Evolutionary conservation across 2,113 vertebrate genomes (phyloP).

Genomic region (Rhynchopsitta pachyrhyncha): DNA sequence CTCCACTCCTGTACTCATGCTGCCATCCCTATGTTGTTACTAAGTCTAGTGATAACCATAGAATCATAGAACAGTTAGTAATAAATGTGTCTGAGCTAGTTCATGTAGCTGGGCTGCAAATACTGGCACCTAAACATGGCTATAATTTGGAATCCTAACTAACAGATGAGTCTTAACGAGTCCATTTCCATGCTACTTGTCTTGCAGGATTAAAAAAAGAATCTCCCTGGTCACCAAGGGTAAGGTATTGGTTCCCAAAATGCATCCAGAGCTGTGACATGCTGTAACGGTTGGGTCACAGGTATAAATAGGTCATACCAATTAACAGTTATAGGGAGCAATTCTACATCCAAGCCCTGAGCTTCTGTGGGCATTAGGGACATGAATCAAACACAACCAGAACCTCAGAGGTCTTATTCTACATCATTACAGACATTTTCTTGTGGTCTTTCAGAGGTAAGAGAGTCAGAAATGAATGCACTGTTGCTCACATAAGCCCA

Average conservation of each 20-base stretch:
- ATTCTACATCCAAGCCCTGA: neutral
- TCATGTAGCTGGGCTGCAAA: neutral
- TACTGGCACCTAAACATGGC: neutral
- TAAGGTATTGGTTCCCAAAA: neutral
- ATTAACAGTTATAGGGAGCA: neutral
- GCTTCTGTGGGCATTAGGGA: neutral
- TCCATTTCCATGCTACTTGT: neutral
- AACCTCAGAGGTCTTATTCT: neutral
- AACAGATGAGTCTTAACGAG: neutral
- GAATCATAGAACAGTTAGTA: neutral
- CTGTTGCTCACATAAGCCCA: neutral
- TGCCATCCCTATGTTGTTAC: neutral
- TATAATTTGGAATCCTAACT: neutral
- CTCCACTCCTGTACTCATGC: neutral
- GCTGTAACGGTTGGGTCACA: neutral
- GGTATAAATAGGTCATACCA: neutral
- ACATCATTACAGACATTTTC: neutral
- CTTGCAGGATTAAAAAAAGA: neutral
- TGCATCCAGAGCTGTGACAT: neutral
- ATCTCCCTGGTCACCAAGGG: neutral
- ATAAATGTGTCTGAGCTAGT: neutral
- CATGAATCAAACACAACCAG: neutral
- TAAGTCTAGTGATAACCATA: accelerated
- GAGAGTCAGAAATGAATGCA: neutral
- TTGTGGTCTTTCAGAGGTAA: neutral